Conservation (phyloP, 2,797 vertebrate genomes). For the Cyclopterus lumpus region DNA sequence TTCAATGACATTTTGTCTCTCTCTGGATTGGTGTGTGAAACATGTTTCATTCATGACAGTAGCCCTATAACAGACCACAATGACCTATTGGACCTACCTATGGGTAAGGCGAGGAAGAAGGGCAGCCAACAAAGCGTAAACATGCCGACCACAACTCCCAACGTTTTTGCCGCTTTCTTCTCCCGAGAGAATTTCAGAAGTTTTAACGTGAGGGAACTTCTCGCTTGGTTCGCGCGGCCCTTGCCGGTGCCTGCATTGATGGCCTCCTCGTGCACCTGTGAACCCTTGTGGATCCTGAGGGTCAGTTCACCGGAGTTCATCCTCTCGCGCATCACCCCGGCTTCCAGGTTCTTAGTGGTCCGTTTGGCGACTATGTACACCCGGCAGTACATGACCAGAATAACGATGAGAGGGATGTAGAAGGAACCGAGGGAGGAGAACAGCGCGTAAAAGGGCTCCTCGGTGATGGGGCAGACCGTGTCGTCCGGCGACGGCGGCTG, state of each 20-base stretch:
- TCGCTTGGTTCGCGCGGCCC: slow-evolving; percentile 86
- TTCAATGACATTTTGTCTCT: slow-evolving; percentile 55
- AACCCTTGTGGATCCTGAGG: slow-evolving; percentile 94
- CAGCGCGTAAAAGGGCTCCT: slow-evolving; percentile 96
- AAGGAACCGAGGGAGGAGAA: slow-evolving; percentile 98
- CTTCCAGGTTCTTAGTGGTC: slow-evolving; percentile 97
- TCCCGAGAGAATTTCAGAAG: slow-evolving; percentile 95
- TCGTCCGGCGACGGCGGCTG: slow-evolving; percentile 94
- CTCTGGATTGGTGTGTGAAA: slow-evolving; percentile 31
- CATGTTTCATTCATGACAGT: slow-evolving; percentile 40
- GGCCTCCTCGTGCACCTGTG: slow-evolving; percentile 86
- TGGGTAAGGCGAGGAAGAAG: slow-evolving; percentile 93
- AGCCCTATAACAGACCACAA: neutral
- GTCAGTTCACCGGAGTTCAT: slow-evolving; percentile 95
- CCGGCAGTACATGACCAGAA: slow-evolving; percentile 95
- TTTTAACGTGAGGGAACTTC: slow-evolving; percentile 93
- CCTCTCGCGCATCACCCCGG: slow-evolving; percentile 95
- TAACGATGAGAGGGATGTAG: slow-evolving; percentile 95
- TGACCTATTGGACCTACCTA: slow-evolving; percentile 85
- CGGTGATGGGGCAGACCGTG: slow-evolving; percentile 91
- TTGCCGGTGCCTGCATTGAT: slow-evolving; percentile 65
- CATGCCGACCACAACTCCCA: slow-evolving; percentile 96
- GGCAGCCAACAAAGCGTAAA: slow-evolving; percentile 95
- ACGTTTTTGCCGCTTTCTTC: slow-evolving; percentile 95
- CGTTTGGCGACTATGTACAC: slow-evolving; percentile 96